Evolutionary conservation across 2,797 vertebrate species (phyloP), one percentile per base, ranked within the genome.

Genomic region (Hydrolagus colliei): DNA sequence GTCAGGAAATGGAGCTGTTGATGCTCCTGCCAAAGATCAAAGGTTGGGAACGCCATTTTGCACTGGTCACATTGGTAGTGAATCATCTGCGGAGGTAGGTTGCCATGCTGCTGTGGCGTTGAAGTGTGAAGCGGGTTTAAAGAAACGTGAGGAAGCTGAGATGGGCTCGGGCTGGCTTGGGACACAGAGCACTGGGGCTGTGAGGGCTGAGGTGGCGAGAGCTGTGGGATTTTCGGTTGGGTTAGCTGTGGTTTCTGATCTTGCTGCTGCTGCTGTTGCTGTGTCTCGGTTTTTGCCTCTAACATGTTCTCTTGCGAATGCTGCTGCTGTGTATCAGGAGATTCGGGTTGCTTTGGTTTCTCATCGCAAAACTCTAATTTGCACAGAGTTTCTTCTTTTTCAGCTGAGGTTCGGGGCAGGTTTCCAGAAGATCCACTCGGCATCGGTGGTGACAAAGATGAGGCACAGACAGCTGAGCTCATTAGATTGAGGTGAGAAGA

Each of bases 21-120:
- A 92, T 99, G 98, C 90, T 99, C 98, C 89, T 99, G 98, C 98
- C 98, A 99, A 91, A 98, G 98, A 89, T 99, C 97, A 85, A 99
- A 99, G 0, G 98, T 98, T 41, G 98, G 97, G 88, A 99, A 99
- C 5, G 96, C 97, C 89, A 99, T 92, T 89, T 99, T 99, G 90
- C 98, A 99, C 92, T 99, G 98, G 91, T 99, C 97, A 90, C 98
- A 99, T 93, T 99, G 98, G 93, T 99, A 99, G 0, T 94, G 97
- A 90, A 99, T 97, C 90, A 99, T 93, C 90, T 98, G 97, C 89
- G 98, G 97, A 90, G 96, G 95, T 90, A 95, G 90, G 92, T 89
- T 95, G 87, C 93, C 90, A 92, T 99, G 89, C 89, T 95, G 95
- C 87, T 98, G 97, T 88, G 97, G 94, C 80, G 95, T 96, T 86